Conservation (phyloP, 1,140 invertebrate species). For the Anadara kagoshimensis region DNA sequence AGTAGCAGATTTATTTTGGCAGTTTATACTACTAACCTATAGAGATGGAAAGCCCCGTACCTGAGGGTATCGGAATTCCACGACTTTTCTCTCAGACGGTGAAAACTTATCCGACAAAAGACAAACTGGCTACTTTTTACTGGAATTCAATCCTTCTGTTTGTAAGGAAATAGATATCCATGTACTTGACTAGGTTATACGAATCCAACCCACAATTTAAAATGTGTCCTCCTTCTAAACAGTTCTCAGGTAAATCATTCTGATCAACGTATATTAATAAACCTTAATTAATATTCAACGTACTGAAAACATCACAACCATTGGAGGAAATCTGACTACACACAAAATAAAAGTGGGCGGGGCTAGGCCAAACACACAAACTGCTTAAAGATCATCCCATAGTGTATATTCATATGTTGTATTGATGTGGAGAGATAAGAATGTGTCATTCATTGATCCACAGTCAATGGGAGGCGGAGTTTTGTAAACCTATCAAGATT, state of each 20-base stretch:
- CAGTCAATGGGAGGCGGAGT: too few species aligned
- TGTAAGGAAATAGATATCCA: not conserved
- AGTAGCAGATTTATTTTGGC: too few species aligned
- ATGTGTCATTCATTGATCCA: too few species aligned
- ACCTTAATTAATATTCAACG: slow-evolving; percentile 42
- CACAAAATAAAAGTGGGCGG: not conserved
- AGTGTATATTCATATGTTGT: too few species aligned
- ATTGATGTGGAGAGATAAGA: too few species aligned
- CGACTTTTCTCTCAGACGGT: slow-evolving; percentile 24
- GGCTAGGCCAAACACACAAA: not conserved
- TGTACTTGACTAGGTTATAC: too few species aligned
- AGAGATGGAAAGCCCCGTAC: too few species aligned
- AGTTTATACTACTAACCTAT: too few species aligned
- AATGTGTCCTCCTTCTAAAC: not conserved
- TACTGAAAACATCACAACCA: not conserved
- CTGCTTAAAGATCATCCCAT: too few species aligned
- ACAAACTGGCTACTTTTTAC: slow-evolving; percentile 45
- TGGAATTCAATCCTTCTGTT: slow-evolving; percentile 41
- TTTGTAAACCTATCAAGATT: too few species aligned
- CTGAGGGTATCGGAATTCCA: slow-evolving; percentile 14
- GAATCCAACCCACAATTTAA: slow-evolving; percentile 24
- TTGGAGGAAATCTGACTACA: not conserved
- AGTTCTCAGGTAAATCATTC: slow-evolving; percentile 21
- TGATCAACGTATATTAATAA: slow-evolving; percentile 35
- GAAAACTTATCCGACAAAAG: slow-evolving; percentile 38